Base-by-base conservation (phyloP, 2,888 invertebrate genomes). In the Euphydryas editha region DNA sequence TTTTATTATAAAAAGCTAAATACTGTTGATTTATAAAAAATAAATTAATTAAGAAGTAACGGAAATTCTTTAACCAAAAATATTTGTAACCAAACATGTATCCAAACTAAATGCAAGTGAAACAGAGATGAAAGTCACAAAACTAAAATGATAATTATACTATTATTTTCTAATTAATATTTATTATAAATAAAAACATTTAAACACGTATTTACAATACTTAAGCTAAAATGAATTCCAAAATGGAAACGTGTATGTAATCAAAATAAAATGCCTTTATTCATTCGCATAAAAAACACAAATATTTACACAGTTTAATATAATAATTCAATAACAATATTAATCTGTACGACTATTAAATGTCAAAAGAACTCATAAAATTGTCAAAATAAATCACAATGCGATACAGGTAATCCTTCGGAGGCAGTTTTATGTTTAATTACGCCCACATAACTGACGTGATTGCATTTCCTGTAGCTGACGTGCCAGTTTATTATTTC, bases 401-500 rank as follows among this genome's bases (percentile, higher is more conserved):
- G 69, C 65, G 64, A 67, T 62, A 66, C 63, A 72, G 59, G 69
- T 73, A 76, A 77, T 78, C 81, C 82, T 79, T 79, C 75, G 54
- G 54, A 54, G 36, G 17, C 54, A 80, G 82, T 78, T 83, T 85
- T 84, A 85, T 83, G 87, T 88, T 90, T 88, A 88, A 90, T 90
- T 89, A 88, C 83, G 75, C 64, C 76, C 83, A 82, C 82, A 83
- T 84, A 85, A 83, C 84, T 82, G 86, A 80, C 85, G 82, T 88
- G 87, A 91, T 90, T 90, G 90, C 90, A 84, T 90, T 90, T 87
- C 85, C 88, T 90, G 87, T 83, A 82, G 79, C 81, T 88, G 89
- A 89, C 89, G 84, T 83, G 75, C 79, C 78, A 72, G 86, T 87
- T 86, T 88, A 88, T 90, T 90, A 91, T 90, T 89, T 89, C 84